Evolutionary conservation across 2,113 vertebrate genomes (phyloP).

Genomic region (Malurus cyaneus): DNA sequence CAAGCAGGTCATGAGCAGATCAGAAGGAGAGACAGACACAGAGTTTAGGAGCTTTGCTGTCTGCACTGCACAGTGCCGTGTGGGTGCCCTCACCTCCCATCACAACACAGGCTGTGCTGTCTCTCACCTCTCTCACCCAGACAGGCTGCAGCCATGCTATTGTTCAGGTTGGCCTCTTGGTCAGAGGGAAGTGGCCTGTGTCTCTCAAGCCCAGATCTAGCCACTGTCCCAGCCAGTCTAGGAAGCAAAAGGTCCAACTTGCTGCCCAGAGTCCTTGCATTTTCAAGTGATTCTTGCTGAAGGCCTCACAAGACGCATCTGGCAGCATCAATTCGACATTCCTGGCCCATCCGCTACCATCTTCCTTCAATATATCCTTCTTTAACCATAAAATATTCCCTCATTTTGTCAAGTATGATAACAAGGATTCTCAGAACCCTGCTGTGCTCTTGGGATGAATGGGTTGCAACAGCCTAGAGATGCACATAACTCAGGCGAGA

Average conservation of each 20-base stretch:
- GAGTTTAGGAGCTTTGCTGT: background rate
- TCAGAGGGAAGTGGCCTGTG: background rate
- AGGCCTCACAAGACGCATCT: background rate
- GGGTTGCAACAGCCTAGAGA: background rate
- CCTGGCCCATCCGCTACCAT: background rate
- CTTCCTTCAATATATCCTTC: background rate
- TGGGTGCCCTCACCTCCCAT: background rate
- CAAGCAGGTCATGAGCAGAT: background rate
- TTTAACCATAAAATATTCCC: background rate
- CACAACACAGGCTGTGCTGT: background rate
- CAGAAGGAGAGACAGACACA: background rate
- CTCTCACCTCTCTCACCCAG: background rate
- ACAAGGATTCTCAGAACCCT: background rate
- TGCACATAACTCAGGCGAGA: accelerated
- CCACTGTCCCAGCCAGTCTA: background rate
- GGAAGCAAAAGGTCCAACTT: background rate
- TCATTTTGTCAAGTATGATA: background rate
- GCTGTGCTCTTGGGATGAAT: background rate
- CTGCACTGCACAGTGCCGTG: too few relatives aligned
- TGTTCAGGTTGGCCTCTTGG: background rate
- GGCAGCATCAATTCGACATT: background rate
- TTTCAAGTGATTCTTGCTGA: background rate
- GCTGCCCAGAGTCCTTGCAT: background rate
- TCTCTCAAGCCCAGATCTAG: background rate
- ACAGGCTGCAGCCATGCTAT: background rate